A percentile compares a stretch with the other conserved stretches of the same genome.
Conservation (phyloP, 2,113 vertebrate genomes). For the Spea bombifrons region DNA sequence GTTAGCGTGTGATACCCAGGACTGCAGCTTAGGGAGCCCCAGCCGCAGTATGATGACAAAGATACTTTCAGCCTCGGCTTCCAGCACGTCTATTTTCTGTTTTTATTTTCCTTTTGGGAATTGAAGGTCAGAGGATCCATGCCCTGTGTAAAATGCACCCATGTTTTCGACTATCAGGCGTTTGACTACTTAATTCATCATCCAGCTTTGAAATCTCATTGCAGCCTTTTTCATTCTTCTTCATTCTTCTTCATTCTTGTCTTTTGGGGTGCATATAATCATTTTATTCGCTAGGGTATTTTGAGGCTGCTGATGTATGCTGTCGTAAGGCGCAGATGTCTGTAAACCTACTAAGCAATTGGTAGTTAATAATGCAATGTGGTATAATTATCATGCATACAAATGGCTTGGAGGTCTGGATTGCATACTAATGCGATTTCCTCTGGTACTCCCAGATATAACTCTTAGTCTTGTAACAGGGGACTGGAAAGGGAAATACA, state of each 20-base stretch:
- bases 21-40: not conserved
- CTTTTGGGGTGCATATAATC: not conserved
- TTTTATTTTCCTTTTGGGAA: not conserved
- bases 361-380: conserved; percentile 39
- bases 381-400: conserved; percentile 34
- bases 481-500: too few species aligned
- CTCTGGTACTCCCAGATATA: not conserved
- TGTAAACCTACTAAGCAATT: conserved; percentile 7
- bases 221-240: conserved; percentile 39
- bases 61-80: not conserved
- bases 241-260: conserved; percentile 41
- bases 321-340: conserved; percentile 19
- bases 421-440: conserved; percentile 19
- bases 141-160: not conserved
- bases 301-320: not conserved
- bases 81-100: not conserved
- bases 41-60: not conserved
- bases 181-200: too few species aligned
- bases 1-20: not conserved
- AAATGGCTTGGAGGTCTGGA: conserved; percentile 16
- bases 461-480: too few species aligned
- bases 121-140: too few species aligned
- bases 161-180: not conserved
- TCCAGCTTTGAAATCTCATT: too few species aligned
- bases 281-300: conserved; percentile 11